These are phyloP conservation scores for Radopholus similis DNA, from an alignment of 1,140 invertebrate species.

Conservation along the genomic window DNA sequence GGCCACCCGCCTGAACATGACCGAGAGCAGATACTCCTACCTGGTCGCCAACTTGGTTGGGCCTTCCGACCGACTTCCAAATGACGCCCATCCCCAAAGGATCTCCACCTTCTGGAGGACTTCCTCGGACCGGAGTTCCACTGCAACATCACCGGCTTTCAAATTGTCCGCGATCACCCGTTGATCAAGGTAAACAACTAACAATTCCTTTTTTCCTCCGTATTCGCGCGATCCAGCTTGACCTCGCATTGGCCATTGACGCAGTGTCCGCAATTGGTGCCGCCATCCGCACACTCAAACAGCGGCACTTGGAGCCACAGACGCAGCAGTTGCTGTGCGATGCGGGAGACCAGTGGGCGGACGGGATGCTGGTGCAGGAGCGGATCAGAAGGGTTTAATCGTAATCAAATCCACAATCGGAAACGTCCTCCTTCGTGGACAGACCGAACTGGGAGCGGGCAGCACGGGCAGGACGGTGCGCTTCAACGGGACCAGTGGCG, in stretches of 20 bases:
- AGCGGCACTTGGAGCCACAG: conserved; percentile 18
- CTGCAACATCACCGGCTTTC: conserved; percentile 57
- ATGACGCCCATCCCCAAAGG: conserved; percentile 28
- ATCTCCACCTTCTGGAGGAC: conserved; percentile 50
- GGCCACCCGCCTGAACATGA: conserved; percentile 52
- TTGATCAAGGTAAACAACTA: conserved; percentile 39
- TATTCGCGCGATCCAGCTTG: conserved; percentile 35
- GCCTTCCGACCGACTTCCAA: background rate
- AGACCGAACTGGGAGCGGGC: too few species aligned
- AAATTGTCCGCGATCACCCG: conserved; percentile 48
- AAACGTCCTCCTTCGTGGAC: too few species aligned
- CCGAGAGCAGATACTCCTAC: conserved; percentile 51
- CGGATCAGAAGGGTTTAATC: conserved; percentile 35
- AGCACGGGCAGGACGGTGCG: background rate
- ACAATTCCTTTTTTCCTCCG: background rate
- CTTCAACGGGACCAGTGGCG: conserved; percentile 19
- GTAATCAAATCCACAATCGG: background rate
- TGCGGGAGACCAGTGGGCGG: conserved; percentile 48
- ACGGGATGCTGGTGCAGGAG: conserved; percentile 44
- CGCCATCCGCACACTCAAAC: conserved; percentile 25
- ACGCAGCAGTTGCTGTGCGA: conserved; percentile 50
- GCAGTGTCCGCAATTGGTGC: conserved; percentile 50
- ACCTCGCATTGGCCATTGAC: conserved; percentile 51
- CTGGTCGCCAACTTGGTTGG: conserved; percentile 52
- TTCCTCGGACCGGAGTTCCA: conserved; percentile 46